Evolutionary conservation across 2,888 invertebrate species (phyloP), one percentile per base, ranked within the genome.

Genomic region (Gryllus longicercus): DNA sequence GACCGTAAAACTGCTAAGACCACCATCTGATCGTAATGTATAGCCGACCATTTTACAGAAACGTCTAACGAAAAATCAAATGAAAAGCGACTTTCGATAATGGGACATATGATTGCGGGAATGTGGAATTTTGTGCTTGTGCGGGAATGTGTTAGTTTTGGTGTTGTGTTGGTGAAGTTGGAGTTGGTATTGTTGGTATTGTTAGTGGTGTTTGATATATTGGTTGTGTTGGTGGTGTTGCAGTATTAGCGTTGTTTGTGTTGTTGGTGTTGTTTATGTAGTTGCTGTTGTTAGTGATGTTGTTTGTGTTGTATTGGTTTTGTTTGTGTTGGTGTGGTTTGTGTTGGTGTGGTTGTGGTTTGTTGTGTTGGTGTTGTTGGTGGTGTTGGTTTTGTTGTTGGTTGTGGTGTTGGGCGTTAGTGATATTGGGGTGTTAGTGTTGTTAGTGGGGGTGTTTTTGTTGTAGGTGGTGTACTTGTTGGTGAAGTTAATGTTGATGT

Each of bases 311-410:
- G 63, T 63, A 16, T 63, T 63, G 63, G 12, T 63, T 12, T 63
- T 12, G 63, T 63, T 12, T 63, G 12, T 12, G 63, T 63, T 12
- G 63, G 63, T 63, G 63, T 63, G 63, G 63, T 12, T 63, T 63
- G 63, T 63, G 63, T 63, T 63, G 63, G 63, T 63, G 63, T 63
- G 63, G 63, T 63, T 63, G 63, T 63, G 63, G 12, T 63, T 63
- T 63, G 63, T 12, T 63, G 63, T 63, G 63, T 12, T 12, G 63
- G 12, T 12, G 63, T 12, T 63, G n/a, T n/a, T n/a, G n/a, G n/a
- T n/a, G n/a, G n/a, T n/a, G n/a, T n/a, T n/a, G n/a, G n/a, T n/a
- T n/a, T n/a, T n/a, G n/a, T n/a, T n/a, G n/a, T n/a, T n/a, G n/a
- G n/a, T n/a, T n/a, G n/a, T n/a, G n/a, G n/a, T 63, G 63, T 63